Evolutionary conservation across 1,140 invertebrate species (phyloP), one percentile per base, ranked within the genome.

Genomic region (Hylaeus anthracinus): DNA sequence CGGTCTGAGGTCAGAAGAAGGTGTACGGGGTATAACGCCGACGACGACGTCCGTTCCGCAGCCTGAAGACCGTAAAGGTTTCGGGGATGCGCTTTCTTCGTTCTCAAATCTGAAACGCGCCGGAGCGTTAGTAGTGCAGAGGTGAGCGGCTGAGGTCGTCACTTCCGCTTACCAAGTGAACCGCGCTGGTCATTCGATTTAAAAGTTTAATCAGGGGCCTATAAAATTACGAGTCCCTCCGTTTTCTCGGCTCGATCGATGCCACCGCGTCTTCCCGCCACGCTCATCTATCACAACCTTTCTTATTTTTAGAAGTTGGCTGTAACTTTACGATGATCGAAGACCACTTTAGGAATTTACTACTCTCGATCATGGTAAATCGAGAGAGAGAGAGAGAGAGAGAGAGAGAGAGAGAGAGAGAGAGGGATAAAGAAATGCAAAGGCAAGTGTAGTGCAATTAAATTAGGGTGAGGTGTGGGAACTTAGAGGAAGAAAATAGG

Each of bases 201-300:
- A 93, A 92, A 94, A 94, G 92, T 93, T 94, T 93, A 94, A 94
- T 94, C 92, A 91, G 90, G 76, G 87, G 83, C 88, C 90, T 92
- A 91, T 92, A 92, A 91, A 93, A 93, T 91, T 92, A 89, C 90
- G 79, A 69, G 72, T 53, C 86, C 84, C 82, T 84, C 74, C 75
- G 82, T 67, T n/a, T 26, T 72, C 76, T 72, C 53, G 6, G 45
- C 48, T 64, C 67, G 48, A 64, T 64, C 3, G 55, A 9, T 26
- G 26, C 0, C 26, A 26, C 26, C 26, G 26, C 26, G 26, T 26
- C 26, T 26, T 26, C 26, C 26, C 26, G 26, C 26, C 26, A 0
- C 26, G 26, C 26, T 26, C 26, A 26, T 26, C 0, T 26, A 26
- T 26, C 26, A 26, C 26, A 26, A 26, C 26, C 26, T 26, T 26